These are phyloP conservation scores for Gephyroberyx darwinii DNA, from an alignment of 2,797 vertebrate species.

Conservation along the genomic window DNA sequence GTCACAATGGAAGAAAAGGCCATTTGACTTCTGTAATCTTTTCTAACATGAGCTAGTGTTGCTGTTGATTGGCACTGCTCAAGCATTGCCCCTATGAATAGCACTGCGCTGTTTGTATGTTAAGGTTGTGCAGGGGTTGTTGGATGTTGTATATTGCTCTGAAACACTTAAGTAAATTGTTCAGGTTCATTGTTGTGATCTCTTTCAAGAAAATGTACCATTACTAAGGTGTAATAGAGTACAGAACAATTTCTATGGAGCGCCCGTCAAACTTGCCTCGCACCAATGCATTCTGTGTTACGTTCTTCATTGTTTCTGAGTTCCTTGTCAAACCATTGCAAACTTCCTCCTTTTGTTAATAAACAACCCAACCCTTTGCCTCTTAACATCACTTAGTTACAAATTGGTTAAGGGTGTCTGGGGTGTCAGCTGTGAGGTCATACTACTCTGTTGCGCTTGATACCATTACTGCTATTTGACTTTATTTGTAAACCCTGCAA, in stretches of 20 bases:
- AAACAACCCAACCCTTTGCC: conserved; percentile 52
- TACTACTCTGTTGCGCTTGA: conserved; percentile 23
- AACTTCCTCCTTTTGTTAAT: conserved; percentile 66
- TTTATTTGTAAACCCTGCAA: neutral
- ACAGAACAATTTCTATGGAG: neutral
- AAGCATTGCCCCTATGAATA: conserved; percentile 51
- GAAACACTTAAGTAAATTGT: conserved; percentile 33
- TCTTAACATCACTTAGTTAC: conserved; percentile 39
- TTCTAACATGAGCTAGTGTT: conserved; percentile 69
- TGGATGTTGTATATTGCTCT: conserved; percentile 34
- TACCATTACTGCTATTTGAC: conserved; percentile 23
- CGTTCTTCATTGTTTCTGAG: neutral
- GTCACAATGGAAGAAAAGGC: conserved; percentile 78
- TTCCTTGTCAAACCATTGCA: conserved; percentile 33
- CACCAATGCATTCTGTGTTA: conserved; percentile 11
- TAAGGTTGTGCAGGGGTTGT: conserved; percentile 50
- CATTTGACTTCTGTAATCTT: conserved; percentile 81
- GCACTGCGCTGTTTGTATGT: conserved; percentile 46
- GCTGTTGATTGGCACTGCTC: conserved; percentile 67
- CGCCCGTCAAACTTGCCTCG: conserved; percentile 22
- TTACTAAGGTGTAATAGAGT: conserved; percentile 31
- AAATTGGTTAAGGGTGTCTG: conserved; percentile 40
- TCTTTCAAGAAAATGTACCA: conserved; percentile 16
- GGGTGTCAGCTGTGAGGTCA: conserved; percentile 14
- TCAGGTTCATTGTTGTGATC: conserved; percentile 43